These are phyloP conservation scores for Syngnathus scovelli DNA, from an alignment of 2,113 vertebrate species.

Conservation along the genomic window DNA sequence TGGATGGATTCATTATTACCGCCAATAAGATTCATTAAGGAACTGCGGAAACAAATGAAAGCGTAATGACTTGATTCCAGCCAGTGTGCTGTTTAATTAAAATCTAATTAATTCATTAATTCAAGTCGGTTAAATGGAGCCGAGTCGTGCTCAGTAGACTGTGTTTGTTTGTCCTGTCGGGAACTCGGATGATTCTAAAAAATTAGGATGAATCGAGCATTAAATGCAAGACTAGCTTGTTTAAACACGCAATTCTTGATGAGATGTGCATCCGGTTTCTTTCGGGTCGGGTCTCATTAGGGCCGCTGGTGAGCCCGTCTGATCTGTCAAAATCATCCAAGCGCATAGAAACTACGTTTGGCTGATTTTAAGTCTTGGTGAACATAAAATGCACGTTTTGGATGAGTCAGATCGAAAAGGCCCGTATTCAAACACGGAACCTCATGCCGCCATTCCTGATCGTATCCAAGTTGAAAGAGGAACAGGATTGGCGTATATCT, in stretches of 20 bases:
- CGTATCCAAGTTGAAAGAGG: neutral
- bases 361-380: too few species aligned
- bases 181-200: neutral
- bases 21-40: constrained; percentile 16
- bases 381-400: neutral
- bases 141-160: neutral
- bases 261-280: neutral
- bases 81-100: constrained; percentile 11
- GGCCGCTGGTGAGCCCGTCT: neutral
- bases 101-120: constrained; percentile 8
- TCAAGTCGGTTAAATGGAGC: neutral
- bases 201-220: too few species aligned
- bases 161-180: constrained; percentile 12
- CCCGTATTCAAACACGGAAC: neutral
- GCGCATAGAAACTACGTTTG: neutral
- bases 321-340: neutral
- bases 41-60: constrained; percentile 40
- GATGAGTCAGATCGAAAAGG: neutral
- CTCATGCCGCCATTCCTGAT: neutral
- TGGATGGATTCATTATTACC: constrained; percentile 23
- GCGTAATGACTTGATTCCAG: constrained; percentile 10
- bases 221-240: neutral
- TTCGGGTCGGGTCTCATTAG: neutral
- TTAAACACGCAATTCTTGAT: neutral
- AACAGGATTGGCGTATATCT: constrained; percentile 29